These are phyloP conservation scores for Ypsolopha scabrella DNA, from an alignment of 2,888 invertebrate genomes.

Conservation along the genomic window DNA sequence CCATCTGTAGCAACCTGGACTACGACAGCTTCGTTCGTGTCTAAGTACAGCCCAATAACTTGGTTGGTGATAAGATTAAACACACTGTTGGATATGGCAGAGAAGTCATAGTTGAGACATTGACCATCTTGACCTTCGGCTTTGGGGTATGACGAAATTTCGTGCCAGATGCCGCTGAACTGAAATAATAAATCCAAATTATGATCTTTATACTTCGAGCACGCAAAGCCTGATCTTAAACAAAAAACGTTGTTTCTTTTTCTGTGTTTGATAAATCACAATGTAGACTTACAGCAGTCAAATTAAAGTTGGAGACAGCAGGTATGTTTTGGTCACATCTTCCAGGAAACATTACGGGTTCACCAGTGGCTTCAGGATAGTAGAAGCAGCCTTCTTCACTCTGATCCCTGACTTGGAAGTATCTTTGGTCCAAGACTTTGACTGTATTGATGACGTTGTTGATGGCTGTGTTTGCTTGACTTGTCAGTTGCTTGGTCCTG, in stretches of 20 bases:
- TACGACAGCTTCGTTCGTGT: conserved; percentile 5
- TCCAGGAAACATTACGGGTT: conserved; percentile 30
- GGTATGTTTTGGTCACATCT: conserved; percentile 23
- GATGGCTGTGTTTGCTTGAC: conserved; percentile 16
- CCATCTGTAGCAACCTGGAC: conserved; percentile 5
- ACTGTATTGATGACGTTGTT: conserved; percentile 18
- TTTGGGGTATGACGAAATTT: conserved; percentile 10
- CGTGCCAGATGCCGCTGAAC: conserved; percentile 12
- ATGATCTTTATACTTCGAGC: not conserved
- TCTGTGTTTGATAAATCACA: not conserved
- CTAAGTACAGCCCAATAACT: conserved; percentile 4
- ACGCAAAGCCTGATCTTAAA: too few relatives aligned
- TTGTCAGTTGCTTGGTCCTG: conserved; percentile 20
- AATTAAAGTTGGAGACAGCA: conserved; percentile 15
- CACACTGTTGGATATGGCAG: not conserved
- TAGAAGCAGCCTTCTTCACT: conserved; percentile 31
- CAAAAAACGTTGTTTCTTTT: too few relatives aligned
- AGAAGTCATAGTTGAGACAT: conserved; percentile 10
- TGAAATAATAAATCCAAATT: not conserved
- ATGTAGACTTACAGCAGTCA: conserved; percentile 17
- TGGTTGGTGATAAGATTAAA: conserved; percentile 5
- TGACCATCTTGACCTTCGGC: conserved; percentile 1
- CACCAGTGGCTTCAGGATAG: conserved; percentile 23
- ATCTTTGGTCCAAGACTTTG: conserved; percentile 25
- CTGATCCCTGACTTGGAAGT: conserved; percentile 24